phyloP scores from a whole-genome alignment of 2,797 vertebrate species.

The Hydrolagus colliei region DNA sequence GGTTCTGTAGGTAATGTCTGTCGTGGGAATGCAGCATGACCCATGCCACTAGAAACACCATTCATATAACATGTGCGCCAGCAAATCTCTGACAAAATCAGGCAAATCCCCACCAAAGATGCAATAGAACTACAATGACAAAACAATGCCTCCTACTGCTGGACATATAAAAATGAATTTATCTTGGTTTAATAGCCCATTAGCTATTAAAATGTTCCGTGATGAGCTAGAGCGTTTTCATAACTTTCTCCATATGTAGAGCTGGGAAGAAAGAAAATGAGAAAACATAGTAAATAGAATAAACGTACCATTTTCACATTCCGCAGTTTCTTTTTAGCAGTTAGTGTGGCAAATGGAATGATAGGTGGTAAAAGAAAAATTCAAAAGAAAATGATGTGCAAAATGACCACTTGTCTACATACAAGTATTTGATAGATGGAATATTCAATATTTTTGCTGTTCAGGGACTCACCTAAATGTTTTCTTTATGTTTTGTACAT shows the following conservation, averaged over 20 bases:
- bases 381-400: not conserved
- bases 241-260: not conserved
- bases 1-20: no score
- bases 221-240: not conserved
- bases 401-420: slow-evolving; percentile 1
- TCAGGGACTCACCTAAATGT: not conserved
- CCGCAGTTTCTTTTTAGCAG: not conserved
- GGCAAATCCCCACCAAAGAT: not conserved
- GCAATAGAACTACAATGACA: no score
- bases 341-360: not conserved
- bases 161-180: not conserved
- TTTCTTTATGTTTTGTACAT: not conserved
- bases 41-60: no score
- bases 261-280: not conserved
- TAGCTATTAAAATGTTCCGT: not conserved
- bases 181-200: not conserved
- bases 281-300: not conserved
- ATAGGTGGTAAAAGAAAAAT: not conserved
- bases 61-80: no score
- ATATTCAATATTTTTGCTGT: not conserved
- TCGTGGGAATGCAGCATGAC: no score
- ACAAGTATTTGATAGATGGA: not conserved
- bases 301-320: not conserved
- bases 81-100: no score
- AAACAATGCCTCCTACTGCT: no score